Evolutionary conservation across 2,797 vertebrate species (phyloP), one percentile per base, ranked within the genome.

Genomic region (Myotis daubentonii): DNA sequence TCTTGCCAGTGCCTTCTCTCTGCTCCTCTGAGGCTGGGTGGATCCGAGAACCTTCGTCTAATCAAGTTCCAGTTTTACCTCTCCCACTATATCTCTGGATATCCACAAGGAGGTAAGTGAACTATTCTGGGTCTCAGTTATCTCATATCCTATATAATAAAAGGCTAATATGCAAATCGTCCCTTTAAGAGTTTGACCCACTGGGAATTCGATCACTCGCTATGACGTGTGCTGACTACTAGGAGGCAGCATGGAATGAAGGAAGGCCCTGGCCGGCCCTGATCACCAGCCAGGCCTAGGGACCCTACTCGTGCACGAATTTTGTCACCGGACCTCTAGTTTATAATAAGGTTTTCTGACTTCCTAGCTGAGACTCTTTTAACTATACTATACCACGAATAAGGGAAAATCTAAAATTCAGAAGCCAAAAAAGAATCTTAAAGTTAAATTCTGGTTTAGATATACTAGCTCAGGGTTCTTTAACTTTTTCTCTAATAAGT

Each of bases 21-120:
- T 71, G 49, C n/a, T 53, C 49, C 41, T 53, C 17, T 44, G 68
- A 83, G 33, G 20, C 1, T 86, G 51, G 36, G 11, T 55, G 28
- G 51, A 38, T 84, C 62, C 2, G 12, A 23, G 51, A 10, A 10
- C 6, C 25, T 94, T 33, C 62, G 33, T 60, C 38, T 62, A 41
- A 30, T n/a, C 30, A 65, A 60, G 62, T 44, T 66, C 75, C 60
- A 79, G 38, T 71, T 90, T 28, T 51, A 1, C 17, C 57, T 81
- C 49, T 89, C 25, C 62, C 23, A 85, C 36, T 95, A 41, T 41
- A 78, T 92, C 60, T 89, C 84, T 94, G 30, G 47, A 53, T 66
- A 79, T 36, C 36, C 80, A 68, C 28, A n/a, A 87, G 60, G 71
- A 80, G 76, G 80, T 70, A 75, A 87, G 81, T 30, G 44, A 75